Percentiles rank a stretch among this genome's conserved stretches.
phyloP scores from a whole-genome alignment of 2,797 vertebrate species.

The Acomys russatus region DNA sequence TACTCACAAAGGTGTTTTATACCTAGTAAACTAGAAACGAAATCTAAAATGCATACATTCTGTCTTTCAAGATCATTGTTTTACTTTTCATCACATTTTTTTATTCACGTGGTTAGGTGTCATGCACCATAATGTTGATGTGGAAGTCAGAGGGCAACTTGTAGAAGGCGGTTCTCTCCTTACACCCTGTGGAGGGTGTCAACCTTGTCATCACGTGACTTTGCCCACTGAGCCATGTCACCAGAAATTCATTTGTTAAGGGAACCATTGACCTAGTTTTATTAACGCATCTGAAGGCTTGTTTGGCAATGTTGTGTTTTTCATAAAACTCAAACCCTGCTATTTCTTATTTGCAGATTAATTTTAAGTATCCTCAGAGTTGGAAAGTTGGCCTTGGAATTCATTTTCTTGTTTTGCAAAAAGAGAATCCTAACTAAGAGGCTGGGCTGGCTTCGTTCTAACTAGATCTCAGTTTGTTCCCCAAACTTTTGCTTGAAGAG shows the following conservation, averaged over 20 bases:
- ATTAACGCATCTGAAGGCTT: neutral
- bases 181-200: neutral
- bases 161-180: neutral
- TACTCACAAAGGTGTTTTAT: neutral
- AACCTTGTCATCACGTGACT: neutral
- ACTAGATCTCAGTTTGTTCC: neutral
- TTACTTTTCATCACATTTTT: neutral
- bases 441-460: neutral
- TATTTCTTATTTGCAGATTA: neutral
- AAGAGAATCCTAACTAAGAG: conserved; percentile 22
- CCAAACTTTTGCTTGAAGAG: neutral
- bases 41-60: neutral
- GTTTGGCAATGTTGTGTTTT: neutral
- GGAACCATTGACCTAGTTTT: neutral
- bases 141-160: neutral
- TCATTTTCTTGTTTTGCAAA: conserved; percentile 10
- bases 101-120: neutral
- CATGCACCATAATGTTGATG: neutral
- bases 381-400: neutral
- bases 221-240: neutral
- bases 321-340: neutral
- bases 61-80: neutral
- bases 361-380: neutral
- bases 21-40: neutral
- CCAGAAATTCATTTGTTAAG: neutral